Percentiles rank a stretch among this genome's conserved stretches.
phyloP scores from a whole-genome alignment of 2,888 invertebrate species.

The Balanococcus diminutus region DNA sequence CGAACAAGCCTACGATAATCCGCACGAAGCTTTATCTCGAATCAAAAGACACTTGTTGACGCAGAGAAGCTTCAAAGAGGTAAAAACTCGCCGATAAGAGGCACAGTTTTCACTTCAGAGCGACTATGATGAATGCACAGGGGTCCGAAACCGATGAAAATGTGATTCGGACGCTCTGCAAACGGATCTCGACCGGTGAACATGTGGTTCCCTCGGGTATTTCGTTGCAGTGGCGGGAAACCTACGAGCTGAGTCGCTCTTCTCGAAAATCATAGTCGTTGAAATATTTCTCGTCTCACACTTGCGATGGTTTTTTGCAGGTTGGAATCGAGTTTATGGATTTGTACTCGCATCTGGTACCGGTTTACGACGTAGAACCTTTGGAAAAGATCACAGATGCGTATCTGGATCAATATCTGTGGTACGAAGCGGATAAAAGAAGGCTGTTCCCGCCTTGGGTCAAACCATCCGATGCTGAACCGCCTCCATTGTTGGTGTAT shows the following conservation, averaged over 20 bases:
- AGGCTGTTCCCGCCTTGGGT: slow-evolving; percentile 98
- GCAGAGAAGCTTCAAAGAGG: slow-evolving; percentile 98
- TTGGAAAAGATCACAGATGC: slow-evolving; percentile 99
- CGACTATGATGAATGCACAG: slow-evolving; percentile 57
- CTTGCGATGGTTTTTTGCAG: slow-evolving; percentile 62
- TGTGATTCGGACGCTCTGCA: slow-evolving; percentile 49
- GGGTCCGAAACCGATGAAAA: slow-evolving; percentile 57
- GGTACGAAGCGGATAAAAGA: slow-evolving; percentile 99
- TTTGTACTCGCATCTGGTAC: slow-evolving; percentile 96
- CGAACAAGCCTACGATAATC: slow-evolving; percentile 99
- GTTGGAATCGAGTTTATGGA: slow-evolving; percentile 99
- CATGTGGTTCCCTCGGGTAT: slow-evolving; percentile 46
- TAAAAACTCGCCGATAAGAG: slow-evolving; percentile 61
- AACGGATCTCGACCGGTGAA: slow-evolving; percentile 29
- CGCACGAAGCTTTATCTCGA: slow-evolving; percentile 97
- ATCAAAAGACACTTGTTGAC: slow-evolving; percentile 99
- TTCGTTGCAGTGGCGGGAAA: slow-evolving; percentile 46
- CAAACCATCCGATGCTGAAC: slow-evolving; percentile 98
- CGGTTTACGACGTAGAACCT: slow-evolving; percentile 99
- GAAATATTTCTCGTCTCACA: background rate
- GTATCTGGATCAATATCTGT: slow-evolving; percentile 98
- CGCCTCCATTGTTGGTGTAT: slow-evolving; percentile 88
- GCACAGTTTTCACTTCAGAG: background rate
- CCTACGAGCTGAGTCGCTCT: slow-evolving; percentile 45
- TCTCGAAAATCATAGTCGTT: background rate